Evolutionary conservation across 2,888 invertebrate genomes (phyloP).

Genomic region (Acronicta psi): DNA sequence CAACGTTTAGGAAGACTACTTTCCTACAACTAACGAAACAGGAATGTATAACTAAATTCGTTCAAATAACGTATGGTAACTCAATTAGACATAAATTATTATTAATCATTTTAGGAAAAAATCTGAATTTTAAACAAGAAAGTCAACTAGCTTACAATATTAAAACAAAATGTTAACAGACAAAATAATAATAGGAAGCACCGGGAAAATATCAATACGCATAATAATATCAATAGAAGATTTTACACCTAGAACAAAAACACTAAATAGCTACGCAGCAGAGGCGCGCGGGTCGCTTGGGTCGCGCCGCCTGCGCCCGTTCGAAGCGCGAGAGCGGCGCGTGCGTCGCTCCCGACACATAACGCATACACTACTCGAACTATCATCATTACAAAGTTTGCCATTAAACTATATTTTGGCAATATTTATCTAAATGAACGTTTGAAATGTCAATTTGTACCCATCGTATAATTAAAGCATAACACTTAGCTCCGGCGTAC

Average conservation of each 20-base stretch:
- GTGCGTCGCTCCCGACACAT: conserved; percentile 9
- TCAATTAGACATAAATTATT: conserved; percentile 78
- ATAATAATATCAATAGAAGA: conserved; percentile 71
- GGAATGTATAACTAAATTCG: conserved; percentile 88
- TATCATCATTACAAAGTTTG: conserved; percentile 50
- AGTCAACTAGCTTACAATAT: conserved; percentile 78
- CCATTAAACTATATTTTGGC: conserved; percentile 60
- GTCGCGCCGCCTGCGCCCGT: conserved; percentile 10
- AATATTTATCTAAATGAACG: conserved; percentile 53
- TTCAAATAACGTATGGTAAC: conserved; percentile 87
- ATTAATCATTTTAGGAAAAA: conserved; percentile 65
- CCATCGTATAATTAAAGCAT: conserved; percentile 56
- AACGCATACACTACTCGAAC: conserved; percentile 43
- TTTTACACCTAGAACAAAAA: conserved; percentile 73
- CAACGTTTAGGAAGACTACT: conserved; percentile 89
- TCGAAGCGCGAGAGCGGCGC: conserved; percentile 9
- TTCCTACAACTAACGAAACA: conserved; percentile 88
- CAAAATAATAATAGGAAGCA: conserved; percentile 87
- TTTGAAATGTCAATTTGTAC: conserved; percentile 59
- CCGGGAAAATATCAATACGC: conserved; percentile 77
- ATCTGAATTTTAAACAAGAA: conserved; percentile 77
- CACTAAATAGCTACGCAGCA: conserved; percentile 53
- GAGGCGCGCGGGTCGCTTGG: conserved; percentile 17
- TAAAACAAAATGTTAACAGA: conserved; percentile 85
- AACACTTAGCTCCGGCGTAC: conserved; percentile 48